Evolutionary conservation across 2,113 vertebrate genomes (phyloP), one percentile per base, ranked within the genome.

Genomic region (Montifringilla adamsi): DNA sequence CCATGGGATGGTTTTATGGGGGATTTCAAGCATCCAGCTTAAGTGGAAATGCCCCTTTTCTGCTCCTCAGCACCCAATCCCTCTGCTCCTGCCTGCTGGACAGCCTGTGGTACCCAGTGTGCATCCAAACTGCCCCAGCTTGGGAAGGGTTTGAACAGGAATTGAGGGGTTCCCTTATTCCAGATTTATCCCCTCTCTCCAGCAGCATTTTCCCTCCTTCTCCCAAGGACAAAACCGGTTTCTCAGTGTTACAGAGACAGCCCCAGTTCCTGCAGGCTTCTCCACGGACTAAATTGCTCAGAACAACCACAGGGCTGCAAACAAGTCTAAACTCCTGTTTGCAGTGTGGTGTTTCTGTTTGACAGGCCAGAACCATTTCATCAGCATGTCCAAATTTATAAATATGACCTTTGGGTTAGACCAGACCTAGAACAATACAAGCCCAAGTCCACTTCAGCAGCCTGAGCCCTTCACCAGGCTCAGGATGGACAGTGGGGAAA

Each of bases 301-400:
- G 35, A 89, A 56, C 7, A 94, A 89, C 91, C 74, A 49, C 66
- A 53, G 86, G 17, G 93, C 56, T 63, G 80, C 80, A 84, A 92
- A 77, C 94, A 95, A 96, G 94, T 75, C 92, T 92, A 49, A 90
- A 86, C 88, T 95, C 87, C 87, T 94, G 90, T 88, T 96, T 93
- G 76, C 85, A 63, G 67, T 15, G 78, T 91, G 70, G 15, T 78
- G 95, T 68, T 94, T 88, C 41, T 90, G 79, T 95, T 77, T 93
- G 93, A 66, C 41, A 43, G 94, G 76, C 13, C 68, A 88, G 33
- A 49, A 52, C 37, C 28, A 9, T 92, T 95, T 84, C 80, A 94
- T 74, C 83, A 92, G 80, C 30, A 0, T 37, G 80, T 35, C 30
- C 89, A 74, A 79, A 90, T 70, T 94, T 94, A 77, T 69, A 89